Conservation (phyloP, 2,888 invertebrate species). For the Drosophila rubida region DNA sequence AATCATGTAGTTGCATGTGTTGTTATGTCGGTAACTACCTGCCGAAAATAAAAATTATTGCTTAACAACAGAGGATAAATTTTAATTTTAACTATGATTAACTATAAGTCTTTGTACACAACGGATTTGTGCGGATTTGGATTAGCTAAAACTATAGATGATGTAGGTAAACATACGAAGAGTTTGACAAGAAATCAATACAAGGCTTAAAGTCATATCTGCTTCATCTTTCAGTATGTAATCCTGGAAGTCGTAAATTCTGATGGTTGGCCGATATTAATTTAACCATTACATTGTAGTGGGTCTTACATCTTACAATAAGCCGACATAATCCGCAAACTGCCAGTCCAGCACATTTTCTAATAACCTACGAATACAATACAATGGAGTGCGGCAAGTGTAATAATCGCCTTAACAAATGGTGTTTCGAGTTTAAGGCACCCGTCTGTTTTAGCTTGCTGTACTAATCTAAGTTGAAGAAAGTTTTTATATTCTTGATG, state of each 20-base stretch:
- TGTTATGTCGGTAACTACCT: too few relatives aligned
- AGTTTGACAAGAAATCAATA: constrained; percentile 30
- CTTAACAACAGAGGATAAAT: too few relatives aligned
- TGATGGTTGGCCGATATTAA: neutral
- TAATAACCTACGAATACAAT: constrained; percentile 22
- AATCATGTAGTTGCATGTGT: too few relatives aligned
- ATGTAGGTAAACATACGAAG: neutral
- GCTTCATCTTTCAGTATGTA: neutral
- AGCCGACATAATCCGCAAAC: constrained; percentile 31
- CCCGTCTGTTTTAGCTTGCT: neutral
- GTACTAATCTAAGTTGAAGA: too few relatives aligned
- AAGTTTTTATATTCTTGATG: too few relatives aligned
- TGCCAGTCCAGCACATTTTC: neutral
- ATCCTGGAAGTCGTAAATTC: neutral
- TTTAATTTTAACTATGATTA: too few relatives aligned
- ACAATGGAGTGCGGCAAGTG: constrained; percentile 38
- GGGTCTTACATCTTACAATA: constrained; percentile 28
- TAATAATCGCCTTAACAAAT: constrained; percentile 40
- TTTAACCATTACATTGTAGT: constrained; percentile 35
- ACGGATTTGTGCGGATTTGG: constrained; percentile 26
- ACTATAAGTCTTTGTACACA: neutral
- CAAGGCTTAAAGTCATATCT: neutral
- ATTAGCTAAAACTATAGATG: constrained; percentile 7
- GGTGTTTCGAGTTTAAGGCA: neutral
- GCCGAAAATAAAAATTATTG: too few relatives aligned